A percentile compares a stretch with the other conserved stretches of the same genome.
phyloP scores from a whole-genome alignment of 2,113 vertebrate genomes.

The Platichthys stellatus region DNA sequence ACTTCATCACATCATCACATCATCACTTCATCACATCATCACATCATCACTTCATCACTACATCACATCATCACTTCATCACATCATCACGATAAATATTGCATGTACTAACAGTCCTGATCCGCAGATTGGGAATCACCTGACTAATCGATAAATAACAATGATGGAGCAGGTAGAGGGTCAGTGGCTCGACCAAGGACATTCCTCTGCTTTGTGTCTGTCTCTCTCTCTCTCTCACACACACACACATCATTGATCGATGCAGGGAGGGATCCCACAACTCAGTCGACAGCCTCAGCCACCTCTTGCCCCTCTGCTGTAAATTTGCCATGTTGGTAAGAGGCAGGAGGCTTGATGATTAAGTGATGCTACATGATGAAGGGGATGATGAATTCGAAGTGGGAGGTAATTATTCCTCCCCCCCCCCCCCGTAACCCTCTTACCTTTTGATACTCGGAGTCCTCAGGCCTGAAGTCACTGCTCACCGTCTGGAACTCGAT shows the following conservation, averaged over 20 bases:
- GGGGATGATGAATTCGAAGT: conserved; percentile 29
- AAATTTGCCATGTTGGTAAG: conserved; percentile 49
- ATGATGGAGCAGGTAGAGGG: conserved; percentile 1
- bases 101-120: neutral
- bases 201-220: neutral
- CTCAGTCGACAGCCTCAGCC: conserved; percentile 28
- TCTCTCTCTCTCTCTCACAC: neutral
- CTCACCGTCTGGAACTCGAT: conserved; percentile 89
- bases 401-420: conserved; percentile 15
- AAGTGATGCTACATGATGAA: conserved; percentile 37
- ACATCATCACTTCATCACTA: too few relatives aligned
- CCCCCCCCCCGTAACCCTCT: conserved; percentile 36
- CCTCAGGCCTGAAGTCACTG: conserved; percentile 92
- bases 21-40: too few relatives aligned
- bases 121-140: neutral
- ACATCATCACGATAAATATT: too few relatives aligned
- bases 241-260: conserved; percentile 29
- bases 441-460: conserved; percentile 95
- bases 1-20: too few relatives aligned
- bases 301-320: conserved; percentile 51
- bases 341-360: conserved; percentile 37
- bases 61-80: too few relatives aligned
- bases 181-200: conserved; percentile 27
- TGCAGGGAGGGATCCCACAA: conserved; percentile 40
- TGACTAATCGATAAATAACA: conserved; percentile 4